phyloP scores from a whole-genome alignment of 2,888 invertebrate species.

The Protophormia terraenovae region DNA sequence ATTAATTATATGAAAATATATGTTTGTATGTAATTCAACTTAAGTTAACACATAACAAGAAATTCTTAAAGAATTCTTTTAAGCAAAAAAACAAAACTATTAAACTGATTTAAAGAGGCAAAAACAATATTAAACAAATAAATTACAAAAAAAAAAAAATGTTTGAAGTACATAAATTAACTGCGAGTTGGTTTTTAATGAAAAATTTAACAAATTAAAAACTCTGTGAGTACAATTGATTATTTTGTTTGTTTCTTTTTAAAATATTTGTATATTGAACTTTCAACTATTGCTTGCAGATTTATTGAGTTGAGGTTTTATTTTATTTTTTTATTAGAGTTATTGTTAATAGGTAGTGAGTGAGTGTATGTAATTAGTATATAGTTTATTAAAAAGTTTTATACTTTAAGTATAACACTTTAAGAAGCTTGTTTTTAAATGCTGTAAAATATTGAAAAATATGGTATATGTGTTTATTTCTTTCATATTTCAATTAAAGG shows the following conservation, averaged over 20 bases:
- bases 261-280: constrained; percentile 25
- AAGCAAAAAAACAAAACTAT: background rate
- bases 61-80: constrained; percentile 39
- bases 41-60: constrained; percentile 52
- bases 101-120: background rate
- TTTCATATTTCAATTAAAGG: constrained; percentile 37
- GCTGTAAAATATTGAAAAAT: constrained; percentile 50
- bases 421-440: constrained; percentile 4
- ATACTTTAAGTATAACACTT: constrained; percentile 57
- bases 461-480: constrained; percentile 15
- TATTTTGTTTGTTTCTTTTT: background rate
- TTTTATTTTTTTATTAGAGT: constrained; percentile 26
- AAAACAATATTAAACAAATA: background rate
- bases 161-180: background rate
- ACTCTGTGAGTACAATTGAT: constrained; percentile 37
- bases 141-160: background rate
- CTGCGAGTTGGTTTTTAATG: constrained; percentile 27
- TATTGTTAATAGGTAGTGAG: constrained; percentile 4
- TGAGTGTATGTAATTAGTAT: constrained; percentile 1
- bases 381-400: constrained; percentile 46
- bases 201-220: constrained; percentile 29
- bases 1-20: background rate
- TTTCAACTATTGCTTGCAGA: constrained; percentile 56
- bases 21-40: constrained; percentile 36
- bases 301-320: constrained; percentile 14